Base-by-base conservation (phyloP, 2,888 invertebrate species). In the Mechanitis mazaeus region DNA sequence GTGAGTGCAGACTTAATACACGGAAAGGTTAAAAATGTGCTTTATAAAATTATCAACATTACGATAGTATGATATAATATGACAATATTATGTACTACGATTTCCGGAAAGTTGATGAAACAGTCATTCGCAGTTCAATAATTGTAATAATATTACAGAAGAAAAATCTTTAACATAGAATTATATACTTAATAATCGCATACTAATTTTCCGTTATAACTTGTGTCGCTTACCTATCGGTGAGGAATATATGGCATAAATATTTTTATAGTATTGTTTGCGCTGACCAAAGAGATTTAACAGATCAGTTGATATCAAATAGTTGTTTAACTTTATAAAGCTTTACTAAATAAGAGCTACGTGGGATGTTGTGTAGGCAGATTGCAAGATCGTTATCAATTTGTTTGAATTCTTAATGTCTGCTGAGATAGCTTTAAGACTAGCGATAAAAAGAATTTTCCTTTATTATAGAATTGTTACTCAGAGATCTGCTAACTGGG, bases 341-440 rank as follows among this genome's bases (percentile, higher is more conserved):
- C 28, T 47, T 47, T n/a, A 50, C 9, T 31, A 50, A 28, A 50
- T 50, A 50, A 54, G 46, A 42, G 54, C 56, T 45, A 62, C 58
- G 66, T 64, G 66, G 64, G 66, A 12, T 35, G 56, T 45, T 59
- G 60, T 46, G 66, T 66, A 64, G 66, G 66, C 56, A 62, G 58
- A 64, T 56, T 45, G 64, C 62, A 53, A 64, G 66, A 66, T 64
- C 59, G 58, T 59, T 62, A 66, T 66, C 66, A 60, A 54, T 60
- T 58, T 59, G 46, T 56, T 53, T 53, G 58, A 60, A 61, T 58
- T 61, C 46, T 58, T 57, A 58, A 57, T 60, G 57, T 59, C 61
- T 54, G 38, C 56, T 55, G 46, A 57, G 62, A 60, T 62, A 60
- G 55, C 62, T 62, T 56, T 60, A 66, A 62, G 38, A 54, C 55